phyloP scores from a whole-genome alignment of 2,888 invertebrate species.

The Drosophila antonietae region DNA sequence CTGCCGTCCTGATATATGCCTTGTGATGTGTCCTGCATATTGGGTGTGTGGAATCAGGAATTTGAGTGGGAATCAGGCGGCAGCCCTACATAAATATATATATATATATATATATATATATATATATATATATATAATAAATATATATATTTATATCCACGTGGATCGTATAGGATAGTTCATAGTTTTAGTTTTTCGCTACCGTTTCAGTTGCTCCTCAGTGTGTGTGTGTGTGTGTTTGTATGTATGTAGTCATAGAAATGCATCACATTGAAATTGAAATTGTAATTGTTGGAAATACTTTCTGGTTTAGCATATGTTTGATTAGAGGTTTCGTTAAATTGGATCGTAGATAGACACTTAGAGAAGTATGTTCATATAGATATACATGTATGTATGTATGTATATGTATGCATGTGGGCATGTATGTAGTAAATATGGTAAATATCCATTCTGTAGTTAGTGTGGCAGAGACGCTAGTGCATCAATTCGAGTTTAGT shows the following conservation, averaged over 20 bases:
- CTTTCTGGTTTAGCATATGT: conserved; percentile 17
- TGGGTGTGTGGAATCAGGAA: too few relatives aligned
- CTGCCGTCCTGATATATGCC: conserved; percentile 6
- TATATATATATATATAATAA: too few relatives aligned
- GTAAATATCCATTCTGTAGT: too few relatives aligned
- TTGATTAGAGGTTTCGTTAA: neutral
- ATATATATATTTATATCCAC: conserved; percentile 14
- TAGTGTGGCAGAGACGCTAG: neutral
- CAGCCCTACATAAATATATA: conserved; percentile 22
- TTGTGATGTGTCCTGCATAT: neutral
- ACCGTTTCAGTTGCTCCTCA: conserved; percentile 15
- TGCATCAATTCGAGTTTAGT: neutral
- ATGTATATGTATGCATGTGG: neutral
- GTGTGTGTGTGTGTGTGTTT: conserved; percentile 16
- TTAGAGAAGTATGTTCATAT: neutral
- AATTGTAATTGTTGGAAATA: conserved; percentile 28
- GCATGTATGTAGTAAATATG: neutral
- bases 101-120: too few relatives aligned
- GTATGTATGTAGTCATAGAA: conserved; percentile 41
- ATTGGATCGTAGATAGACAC: conserved; percentile 10
- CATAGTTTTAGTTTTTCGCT: conserved; percentile 22
- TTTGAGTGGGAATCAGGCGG: conserved; percentile 2
- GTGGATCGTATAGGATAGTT: conserved; percentile 11
- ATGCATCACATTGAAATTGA: conserved; percentile 68
- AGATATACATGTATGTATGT: neutral